These are phyloP conservation scores for Gambusia holbrooki DNA, from an alignment of 2,113 vertebrate genomes.

Conservation along the genomic window DNA sequence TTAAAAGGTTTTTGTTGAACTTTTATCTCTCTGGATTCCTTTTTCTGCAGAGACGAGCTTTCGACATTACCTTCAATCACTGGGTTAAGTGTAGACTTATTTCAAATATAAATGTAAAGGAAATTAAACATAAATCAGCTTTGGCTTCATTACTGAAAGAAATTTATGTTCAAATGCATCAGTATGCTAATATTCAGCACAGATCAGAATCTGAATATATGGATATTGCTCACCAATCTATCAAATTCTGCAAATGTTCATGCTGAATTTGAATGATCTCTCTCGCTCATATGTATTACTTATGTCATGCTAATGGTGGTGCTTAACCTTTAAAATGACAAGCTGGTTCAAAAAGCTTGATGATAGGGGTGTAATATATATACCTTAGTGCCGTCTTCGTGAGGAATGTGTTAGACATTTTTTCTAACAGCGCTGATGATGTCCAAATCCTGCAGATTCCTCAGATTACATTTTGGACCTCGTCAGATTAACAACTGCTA, in stretches of 20 bases:
- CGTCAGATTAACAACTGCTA: constrained; percentile 78
- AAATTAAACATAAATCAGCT: neutral
- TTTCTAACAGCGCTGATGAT: constrained; percentile 44
- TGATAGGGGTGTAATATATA: constrained; percentile 20
- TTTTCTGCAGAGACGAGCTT: constrained; percentile 3
- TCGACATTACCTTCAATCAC: constrained; percentile 1
- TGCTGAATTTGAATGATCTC: constrained; percentile 30
- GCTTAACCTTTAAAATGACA: constrained; percentile 40
- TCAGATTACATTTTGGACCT: constrained; percentile 36
- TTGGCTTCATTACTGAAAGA: neutral
- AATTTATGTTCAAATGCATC: constrained; percentile 7
- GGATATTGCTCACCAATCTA: constrained; percentile 12
- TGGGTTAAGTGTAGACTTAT: neutral
- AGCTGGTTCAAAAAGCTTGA: constrained; percentile 18
- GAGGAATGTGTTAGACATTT: constrained; percentile 37
- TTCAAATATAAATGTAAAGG: neutral
- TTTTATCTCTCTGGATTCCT: constrained; percentile 19
- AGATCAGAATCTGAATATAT: constrained; percentile 22
- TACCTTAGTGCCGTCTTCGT: constrained; percentile 21
- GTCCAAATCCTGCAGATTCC: constrained; percentile 53
- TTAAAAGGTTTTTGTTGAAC: constrained; percentile 30
- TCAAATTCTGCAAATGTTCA: constrained; percentile 24
- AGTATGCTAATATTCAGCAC: constrained; percentile 6
- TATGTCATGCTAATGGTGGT: constrained; percentile 26
- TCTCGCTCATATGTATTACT: constrained; percentile 14